Base-by-base conservation (phyloP, 2,888 invertebrate genomes). In the Lasioglossum malachurum region DNA sequence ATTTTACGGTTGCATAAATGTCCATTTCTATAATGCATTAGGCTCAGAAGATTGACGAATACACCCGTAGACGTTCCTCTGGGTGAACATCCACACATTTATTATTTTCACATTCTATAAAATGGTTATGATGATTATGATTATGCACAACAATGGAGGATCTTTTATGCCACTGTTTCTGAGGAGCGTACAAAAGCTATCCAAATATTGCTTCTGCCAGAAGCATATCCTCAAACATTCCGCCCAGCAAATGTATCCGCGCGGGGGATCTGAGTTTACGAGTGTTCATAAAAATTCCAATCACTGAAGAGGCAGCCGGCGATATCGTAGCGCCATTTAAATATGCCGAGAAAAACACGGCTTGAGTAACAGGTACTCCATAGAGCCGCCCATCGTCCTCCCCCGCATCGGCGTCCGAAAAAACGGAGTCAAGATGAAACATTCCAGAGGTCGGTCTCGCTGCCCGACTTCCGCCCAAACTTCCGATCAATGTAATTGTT, bases 391-490 rank as follows among this genome's bases (percentile, higher is more conserved):
- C 57, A n/a, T 4, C n/a, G n/a, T 60, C n/a, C 57, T n/a, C 57
- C 4, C 4, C 57, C 12, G 12, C 27, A 27, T 27, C 57, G 27
- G 57, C n/a, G 12, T n/a, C n/a, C 57, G 14, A 60, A 27, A 44
- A 57, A 44, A 23, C n/a, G 8, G 41, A 12, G 73, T 46, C 23
- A n/a, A 64, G 64, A 78, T 64, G 85, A 77, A 44, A 80, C 53
- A 80, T 71, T 75, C 78, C 80, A 60, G 60, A 31, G 44, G 23
- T 46, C 16, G 31, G 1, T 35, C 5, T 2, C 64, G 71, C 49
- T 53, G 73, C 44, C 35, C 27, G 23, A 75, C 46, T 78, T 72
- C 23, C 49, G 67, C 19, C 53, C 71, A 44, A 75, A 77, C 73
- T 73, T 46, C 57, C 71, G 49, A 41, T 69, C 57, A 46, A 46